Base-by-base conservation (phyloP, 2,888 invertebrate species). In the Listrodromus nycthemerus region DNA sequence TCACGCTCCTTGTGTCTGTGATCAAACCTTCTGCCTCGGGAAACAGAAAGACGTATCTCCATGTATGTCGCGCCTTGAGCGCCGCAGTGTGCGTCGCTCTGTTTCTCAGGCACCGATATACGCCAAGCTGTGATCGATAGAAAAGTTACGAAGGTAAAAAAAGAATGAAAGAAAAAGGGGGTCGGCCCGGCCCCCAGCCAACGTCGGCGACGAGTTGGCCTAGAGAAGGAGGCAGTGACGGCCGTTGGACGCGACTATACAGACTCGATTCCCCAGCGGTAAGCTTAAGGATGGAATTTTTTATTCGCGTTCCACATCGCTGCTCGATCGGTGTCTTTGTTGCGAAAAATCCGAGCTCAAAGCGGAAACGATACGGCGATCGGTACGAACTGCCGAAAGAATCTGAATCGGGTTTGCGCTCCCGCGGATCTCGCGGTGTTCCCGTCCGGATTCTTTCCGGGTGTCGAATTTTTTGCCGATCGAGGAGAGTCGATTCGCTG, bases 71-170 rank as follows among this genome's bases (percentile, higher is more conserved):
- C 16, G 4, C 41, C 13, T 45, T 16, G 4, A 45, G 4, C 3
- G 16, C 13, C 16, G 16, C 41, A 0, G 1, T 45, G 1, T 45
- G 4, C 41, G 4, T 3, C 19, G 52, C 55, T 24, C 52, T 41
- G 3, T 45, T 27, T 41, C 27, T 61, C 55, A 52, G 45, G 50
- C 45, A 21, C 65, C 69, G 19, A 70, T 70, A 70, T 65, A 67
- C 73, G 76, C 73, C 48, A 24, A 21, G 30, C 27, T 41, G 65
- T 78, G 78, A 84, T 84, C 84, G 81, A 84, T 84, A 81, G 78
- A 41, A 81, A 84, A 75, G 78, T 69, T 78, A 65, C 67, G 74
- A 84, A 58, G 75, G 73, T 75, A 80, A 69, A 63, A 37, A 73
- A 45, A 70, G 37, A 48, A n/a, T 61, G 24, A 79, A 50, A 52